phyloP scores from a whole-genome alignment of 2,113 vertebrate genomes.

The Benthochromis sp. region DNA sequence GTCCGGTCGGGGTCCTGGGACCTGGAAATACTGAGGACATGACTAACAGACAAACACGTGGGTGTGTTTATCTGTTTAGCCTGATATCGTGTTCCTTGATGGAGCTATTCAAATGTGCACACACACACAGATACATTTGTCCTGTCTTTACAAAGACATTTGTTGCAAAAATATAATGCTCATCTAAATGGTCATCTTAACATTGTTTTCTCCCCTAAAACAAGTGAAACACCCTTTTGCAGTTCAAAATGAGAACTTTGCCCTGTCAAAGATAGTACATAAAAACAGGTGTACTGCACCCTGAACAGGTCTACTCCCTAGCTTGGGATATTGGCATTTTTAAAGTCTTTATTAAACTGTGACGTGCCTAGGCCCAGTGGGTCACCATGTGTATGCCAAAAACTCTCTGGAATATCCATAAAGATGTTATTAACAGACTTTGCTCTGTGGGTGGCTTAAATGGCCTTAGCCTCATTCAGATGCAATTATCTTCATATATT shows the following conservation, averaged over 20 bases:
- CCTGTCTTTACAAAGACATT: not conserved
- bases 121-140: not conserved
- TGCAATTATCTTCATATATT: not conserved
- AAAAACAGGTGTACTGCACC: not conserved
- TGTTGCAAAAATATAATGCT: not conserved
- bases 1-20: not conserved
- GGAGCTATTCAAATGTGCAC: not conserved
- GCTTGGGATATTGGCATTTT: not conserved
- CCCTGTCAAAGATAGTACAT: not conserved
- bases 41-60: not conserved
- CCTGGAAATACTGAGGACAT: slow-evolving; percentile 6
- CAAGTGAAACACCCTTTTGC: not conserved
- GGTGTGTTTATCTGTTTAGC: not conserved
- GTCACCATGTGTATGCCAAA: not conserved
- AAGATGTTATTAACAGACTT: rapidly evolving
- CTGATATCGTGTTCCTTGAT: not conserved
- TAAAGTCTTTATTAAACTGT: not conserved
- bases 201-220: not conserved
- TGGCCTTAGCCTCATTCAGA: not conserved
- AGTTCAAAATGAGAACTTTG: not conserved
- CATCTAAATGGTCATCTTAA: not conserved
- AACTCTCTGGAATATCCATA: not conserved
- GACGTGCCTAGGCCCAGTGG: not conserved
- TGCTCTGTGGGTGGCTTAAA: not conserved
- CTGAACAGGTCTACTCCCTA: not conserved